Evolutionary conservation across 2,888 invertebrate genomes (phyloP), one percentile per base, ranked within the genome.

Genomic region (Electrophaes corylata): DNA sequence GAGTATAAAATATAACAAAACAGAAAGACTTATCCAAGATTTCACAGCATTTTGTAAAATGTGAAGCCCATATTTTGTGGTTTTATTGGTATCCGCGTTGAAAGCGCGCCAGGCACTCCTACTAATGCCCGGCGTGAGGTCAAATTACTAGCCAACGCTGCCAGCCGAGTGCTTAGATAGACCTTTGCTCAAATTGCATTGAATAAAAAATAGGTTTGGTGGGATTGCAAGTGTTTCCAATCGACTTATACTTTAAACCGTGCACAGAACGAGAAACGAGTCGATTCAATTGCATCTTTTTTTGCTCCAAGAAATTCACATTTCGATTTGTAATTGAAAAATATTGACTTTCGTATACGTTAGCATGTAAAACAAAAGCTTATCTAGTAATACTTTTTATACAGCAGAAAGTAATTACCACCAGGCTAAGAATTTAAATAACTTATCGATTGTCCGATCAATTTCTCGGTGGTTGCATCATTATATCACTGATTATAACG

Each of bases 91-190:
- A 75, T 73, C 76, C 74, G 75, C 78, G 80, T 81, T 84, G 86
- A 85, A 81, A 85, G 83, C 80, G 73, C 76, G 75, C 73, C 72
- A 73, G 75, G 76, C 83, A 79, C 82, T 79, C 80, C 79, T 78
- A 79, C 86, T 86, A 84, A 84, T 84, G 81, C 79, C 70, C 73
- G 78, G 79, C 81, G 75, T 79, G 76, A 83, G 87, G 82, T 87
- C 86, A 86, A 87, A 87, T 88, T 87, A 87, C 86, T 79, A 71
- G 78, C 76, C 72, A 63, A 72, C 69, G 75, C 70, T 71, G 72
- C 77, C 74, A 73, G 75, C 66, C 69, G 59, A 78, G 76, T 76
- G 81, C 81, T 86, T 83, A 85, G 84, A 85, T 79, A 78, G 79
- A 73, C 72, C 70, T 54, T 71, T 72, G 77, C 71, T 81, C 79